Base-by-base conservation (phyloP, 2,888 invertebrate genomes). In the Hemistola chrysoprasaria region DNA sequence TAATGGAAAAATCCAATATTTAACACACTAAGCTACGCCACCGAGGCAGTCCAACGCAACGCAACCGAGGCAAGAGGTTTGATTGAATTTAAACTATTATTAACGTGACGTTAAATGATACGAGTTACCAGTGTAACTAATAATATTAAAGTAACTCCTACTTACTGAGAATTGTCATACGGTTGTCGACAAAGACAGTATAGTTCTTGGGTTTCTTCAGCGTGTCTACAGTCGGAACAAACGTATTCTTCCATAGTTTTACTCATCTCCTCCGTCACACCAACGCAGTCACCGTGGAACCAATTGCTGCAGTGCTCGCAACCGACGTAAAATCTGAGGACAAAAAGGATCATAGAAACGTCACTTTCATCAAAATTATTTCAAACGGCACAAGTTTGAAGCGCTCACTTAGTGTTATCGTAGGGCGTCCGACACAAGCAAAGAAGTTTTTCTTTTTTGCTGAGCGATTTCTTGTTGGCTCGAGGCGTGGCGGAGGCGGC, bases 221-320 rank as follows among this genome's bases (percentile, higher is more conserved):
- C 96, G 58, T 95, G 94, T 43, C 93, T 92, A 71, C 97, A 97
- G 70, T 96, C 96, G 8, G 92, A 91, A 70, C 97, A 97, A 53
- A 96, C 92, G 80, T 97, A 99, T 73, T 97, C 96, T 30, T 96
- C 95, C 79, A 98, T 92, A 11, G 93, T 92, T 76, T 96, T 95
- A 49, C 97, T 97, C 90, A 95, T 95, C 73, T 95, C 94, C 79
- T 98, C 97, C 0, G 96, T 95, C 45, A 99, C 95, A 27, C 95
- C 95, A 6, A 99, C 97, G 76, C 99, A 99, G 59, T 95, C 95
- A 1, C 98, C 98, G 75, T 99, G 99, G 91, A 97, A 99, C 98
- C 99, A 99, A 80, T 98, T 98, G 68, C 96, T 96, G 80, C 99
- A 99, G 65, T 97, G 90, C 85, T 98, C 98, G 85, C 99, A 99